Percentiles rank a stretch among this genome's conserved stretches.
These are phyloP conservation scores for Eleutherodactylus coqui DNA, from an alignment of 2,797 vertebrate species.

Conservation along the genomic window DNA sequence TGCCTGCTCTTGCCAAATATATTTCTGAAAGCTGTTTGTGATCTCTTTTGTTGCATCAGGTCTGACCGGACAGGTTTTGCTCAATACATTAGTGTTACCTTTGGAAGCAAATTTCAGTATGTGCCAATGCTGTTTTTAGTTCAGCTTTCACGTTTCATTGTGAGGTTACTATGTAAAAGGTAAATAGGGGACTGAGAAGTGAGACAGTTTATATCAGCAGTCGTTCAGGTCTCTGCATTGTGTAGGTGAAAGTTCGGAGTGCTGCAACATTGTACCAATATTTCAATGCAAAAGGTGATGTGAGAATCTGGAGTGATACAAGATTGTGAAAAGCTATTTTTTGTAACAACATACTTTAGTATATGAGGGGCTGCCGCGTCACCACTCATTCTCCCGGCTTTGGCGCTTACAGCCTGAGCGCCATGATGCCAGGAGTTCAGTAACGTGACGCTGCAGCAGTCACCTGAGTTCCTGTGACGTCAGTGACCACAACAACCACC, in stretches of 20 bases:
- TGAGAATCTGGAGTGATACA: conserved; percentile 1
- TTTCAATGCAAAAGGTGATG: conserved; percentile 38
- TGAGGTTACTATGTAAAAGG: conserved; percentile 47
- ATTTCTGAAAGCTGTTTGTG: not conserved
- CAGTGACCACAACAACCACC: no score
- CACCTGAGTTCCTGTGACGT: no score
- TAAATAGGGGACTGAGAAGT: conserved; percentile 21
- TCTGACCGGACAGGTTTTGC: not conserved
- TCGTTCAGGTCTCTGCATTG: conserved; percentile 9
- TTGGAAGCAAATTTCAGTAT: conserved; percentile 22
- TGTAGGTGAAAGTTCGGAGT: conserved; percentile 43
- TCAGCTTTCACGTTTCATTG: not conserved
- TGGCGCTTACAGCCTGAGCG: no score
- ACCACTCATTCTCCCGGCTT: no score
- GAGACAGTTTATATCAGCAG: conserved; percentile 41
- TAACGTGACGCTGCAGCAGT: no score
- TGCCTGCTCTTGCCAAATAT: not conserved
- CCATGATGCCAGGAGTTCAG: no score
- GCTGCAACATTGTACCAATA: not conserved
- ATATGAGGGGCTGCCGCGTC: no score
- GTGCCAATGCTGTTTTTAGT: not conserved
- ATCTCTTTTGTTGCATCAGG: conserved; percentile 26
- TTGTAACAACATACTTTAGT: no score
- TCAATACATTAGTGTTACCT: conserved; percentile 28
- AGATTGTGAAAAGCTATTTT: not conserved